Conservation (phyloP, 2,888 invertebrate species). For the Odontothrips loti region DNA sequence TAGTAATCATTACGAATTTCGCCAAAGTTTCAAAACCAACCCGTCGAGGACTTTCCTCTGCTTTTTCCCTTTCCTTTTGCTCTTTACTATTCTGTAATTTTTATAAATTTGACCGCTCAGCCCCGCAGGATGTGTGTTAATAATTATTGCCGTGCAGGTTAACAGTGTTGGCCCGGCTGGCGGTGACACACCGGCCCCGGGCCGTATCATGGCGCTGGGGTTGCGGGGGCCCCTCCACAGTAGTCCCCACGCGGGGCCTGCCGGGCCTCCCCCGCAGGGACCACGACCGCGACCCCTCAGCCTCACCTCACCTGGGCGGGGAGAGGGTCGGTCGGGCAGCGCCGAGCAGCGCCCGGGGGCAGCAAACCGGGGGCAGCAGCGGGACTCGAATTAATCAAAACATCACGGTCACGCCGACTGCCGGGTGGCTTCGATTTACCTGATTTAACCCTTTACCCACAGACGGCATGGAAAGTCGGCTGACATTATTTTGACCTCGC, state of each 20-base stretch:
- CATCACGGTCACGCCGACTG: too few relatives aligned
- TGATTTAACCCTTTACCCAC: too few relatives aligned
- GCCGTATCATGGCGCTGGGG: not conserved
- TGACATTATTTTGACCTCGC: too few relatives aligned
- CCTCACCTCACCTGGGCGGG: not conserved
- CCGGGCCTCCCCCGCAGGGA: not conserved
- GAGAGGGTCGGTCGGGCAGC: not conserved
- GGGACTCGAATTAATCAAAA: too few relatives aligned
- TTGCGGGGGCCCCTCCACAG: not conserved
- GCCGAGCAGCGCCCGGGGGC: not conserved
- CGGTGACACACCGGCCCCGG: not conserved
- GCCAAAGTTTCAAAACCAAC: not conserved
- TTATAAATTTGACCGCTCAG: too few relatives aligned
- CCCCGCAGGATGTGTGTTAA: too few relatives aligned
- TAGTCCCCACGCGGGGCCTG: not conserved
- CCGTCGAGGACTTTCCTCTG: too few relatives aligned
- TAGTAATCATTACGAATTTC: not conserved
- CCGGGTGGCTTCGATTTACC: too few relatives aligned
- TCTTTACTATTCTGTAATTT: not conserved
- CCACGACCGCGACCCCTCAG: not conserved
- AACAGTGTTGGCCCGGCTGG: not conserved
- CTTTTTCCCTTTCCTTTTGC: not conserved
- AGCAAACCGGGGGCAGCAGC: not conserved
- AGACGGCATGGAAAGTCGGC: too few relatives aligned
- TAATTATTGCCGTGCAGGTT: not conserved